These are phyloP conservation scores for Machimus atricapillus DNA, from an alignment of 2,888 invertebrate genomes.

Conservation along the genomic window DNA sequence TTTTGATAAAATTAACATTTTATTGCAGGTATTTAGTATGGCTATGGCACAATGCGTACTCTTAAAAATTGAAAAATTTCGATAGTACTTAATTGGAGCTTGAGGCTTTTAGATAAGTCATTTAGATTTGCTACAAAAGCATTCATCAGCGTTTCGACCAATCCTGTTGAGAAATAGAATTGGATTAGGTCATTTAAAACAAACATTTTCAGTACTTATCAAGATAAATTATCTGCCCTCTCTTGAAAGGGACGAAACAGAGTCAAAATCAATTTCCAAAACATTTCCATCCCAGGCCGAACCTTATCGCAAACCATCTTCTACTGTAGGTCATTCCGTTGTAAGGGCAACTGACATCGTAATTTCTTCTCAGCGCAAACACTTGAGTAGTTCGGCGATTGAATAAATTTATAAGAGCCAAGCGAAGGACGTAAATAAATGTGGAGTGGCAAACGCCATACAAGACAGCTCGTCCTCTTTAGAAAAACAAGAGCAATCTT, in stretches of 20 bases:
- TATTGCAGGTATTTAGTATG: no score
- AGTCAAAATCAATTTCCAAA: neutral
- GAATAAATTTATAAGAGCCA: constrained; percentile 3
- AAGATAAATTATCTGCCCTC: neutral
- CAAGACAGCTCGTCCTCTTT: neutral
- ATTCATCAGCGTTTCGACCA: neutral
- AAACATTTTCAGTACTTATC: neutral
- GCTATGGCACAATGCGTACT: no score
- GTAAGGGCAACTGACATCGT: neutral
- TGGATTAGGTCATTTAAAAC: neutral
- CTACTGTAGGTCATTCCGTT: neutral
- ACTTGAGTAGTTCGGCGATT: constrained; percentile 10
- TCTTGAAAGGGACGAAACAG: neutral
- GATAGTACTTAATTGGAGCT: neutral
- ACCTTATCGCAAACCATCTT: neutral
- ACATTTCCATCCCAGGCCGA: neutral
- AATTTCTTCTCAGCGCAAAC: neutral
- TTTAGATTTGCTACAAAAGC: neutral
- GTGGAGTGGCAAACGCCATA: neutral
- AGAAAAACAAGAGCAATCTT: neutral
- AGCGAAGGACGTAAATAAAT: neutral
- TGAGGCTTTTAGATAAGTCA: neutral
- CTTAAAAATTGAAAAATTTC: no score
- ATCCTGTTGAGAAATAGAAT: neutral
- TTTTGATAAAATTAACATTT: no score